Evolutionary conservation across 2,113 vertebrate species (phyloP).

Genomic region (Cryptotis parvus): DNA sequence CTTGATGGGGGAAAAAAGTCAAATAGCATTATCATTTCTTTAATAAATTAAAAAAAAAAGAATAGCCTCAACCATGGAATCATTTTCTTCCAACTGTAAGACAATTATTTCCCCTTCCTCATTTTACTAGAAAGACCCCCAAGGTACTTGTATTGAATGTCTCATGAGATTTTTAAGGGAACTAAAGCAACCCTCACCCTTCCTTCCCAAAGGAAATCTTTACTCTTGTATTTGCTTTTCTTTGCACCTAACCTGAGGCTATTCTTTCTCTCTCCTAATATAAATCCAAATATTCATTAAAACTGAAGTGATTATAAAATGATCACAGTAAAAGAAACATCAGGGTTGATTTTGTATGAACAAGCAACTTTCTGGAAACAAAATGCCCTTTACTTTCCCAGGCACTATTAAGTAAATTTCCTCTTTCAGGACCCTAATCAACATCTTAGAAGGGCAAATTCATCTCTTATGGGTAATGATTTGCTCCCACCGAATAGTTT

Average conservation of each 20-base stretch:
- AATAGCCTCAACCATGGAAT: neutral
- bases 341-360: conserved; percentile 53
- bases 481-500: conserved; percentile 76
- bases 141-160: neutral
- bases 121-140: neutral
- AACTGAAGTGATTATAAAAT: conserved; percentile 49
- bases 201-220: neutral
- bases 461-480: conserved; percentile 74
- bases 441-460: conserved; percentile 72
- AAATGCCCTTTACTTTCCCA: conserved; percentile 67
- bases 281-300: conserved; percentile 18
- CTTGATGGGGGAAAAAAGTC: neutral
- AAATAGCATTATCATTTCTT: neutral
- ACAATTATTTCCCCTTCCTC: neutral
- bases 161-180: neutral
- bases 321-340: conserved; percentile 52
- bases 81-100: neutral
- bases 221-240: neutral
- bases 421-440: conserved; percentile 56
- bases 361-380: conserved; percentile 65
- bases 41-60: neutral
- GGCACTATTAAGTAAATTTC: conserved; percentile 74
- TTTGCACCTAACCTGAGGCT: neutral
- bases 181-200: neutral
- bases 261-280: neutral